phyloP scores from a whole-genome alignment of 64 coral and sea anemone species.

The Anthopleura sola region DNA sequence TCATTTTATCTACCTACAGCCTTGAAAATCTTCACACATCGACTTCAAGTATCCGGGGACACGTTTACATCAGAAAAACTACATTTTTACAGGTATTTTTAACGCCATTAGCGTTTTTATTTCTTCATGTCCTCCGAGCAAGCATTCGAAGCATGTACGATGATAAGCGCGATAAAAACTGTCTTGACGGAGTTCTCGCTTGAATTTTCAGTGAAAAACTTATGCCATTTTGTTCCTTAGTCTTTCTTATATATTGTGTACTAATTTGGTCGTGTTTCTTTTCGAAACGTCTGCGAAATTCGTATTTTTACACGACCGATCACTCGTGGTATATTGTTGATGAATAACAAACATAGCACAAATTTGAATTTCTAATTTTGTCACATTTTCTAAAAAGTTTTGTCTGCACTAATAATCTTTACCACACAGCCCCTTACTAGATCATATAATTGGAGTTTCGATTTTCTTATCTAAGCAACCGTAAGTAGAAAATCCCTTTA shows the following conservation, averaged over 20 bases:
- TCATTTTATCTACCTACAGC: constrained; percentile 16
- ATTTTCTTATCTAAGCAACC: not conserved
- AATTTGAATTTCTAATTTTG: constrained; percentile 74
- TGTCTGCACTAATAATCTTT: constrained; percentile 29
- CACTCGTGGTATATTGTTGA: constrained; percentile 51
- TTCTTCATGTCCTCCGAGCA: constrained; percentile 23
- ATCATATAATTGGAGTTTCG: not conserved
- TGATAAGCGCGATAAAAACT: constrained; percentile 43
- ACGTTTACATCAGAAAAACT: constrained; percentile 5
- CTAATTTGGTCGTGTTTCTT: constrained; percentile 21
- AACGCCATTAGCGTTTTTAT: constrained; percentile 45
- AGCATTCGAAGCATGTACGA: constrained; percentile 66
- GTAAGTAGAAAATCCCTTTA: not conserved
- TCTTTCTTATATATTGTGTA: not conserved
- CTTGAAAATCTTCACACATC: not conserved
- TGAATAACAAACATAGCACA: constrained; percentile 66
- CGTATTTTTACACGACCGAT: constrained; percentile 42
- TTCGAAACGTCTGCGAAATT: constrained; percentile 20
- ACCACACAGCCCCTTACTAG: not conserved
- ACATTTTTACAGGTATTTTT: constrained; percentile 37
- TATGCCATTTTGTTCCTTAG: not conserved
- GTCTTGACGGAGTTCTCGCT: not conserved
- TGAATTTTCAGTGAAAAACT: constrained; percentile 5
- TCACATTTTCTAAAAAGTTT: constrained; percentile 58
- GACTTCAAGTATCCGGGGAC: not conserved